Conservation (phyloP, 2,797 vertebrate genomes). For the Pseudomugil tenellus region DNA sequence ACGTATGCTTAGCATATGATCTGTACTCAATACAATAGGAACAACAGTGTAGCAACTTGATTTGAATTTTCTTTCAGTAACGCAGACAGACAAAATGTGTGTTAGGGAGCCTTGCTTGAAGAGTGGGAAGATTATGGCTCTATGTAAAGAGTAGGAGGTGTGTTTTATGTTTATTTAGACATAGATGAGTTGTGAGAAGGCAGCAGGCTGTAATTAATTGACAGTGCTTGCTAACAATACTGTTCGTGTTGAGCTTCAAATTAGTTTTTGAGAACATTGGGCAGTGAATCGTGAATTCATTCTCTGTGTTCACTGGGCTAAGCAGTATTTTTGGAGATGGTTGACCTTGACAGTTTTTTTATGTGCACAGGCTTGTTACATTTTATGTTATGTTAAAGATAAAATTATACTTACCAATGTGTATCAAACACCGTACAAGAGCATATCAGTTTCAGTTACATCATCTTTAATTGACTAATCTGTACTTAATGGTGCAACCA, state of each 20-base stretch:
- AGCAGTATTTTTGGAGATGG: conserved; percentile 32
- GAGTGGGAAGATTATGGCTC: conserved; percentile 39
- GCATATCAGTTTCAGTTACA: conserved; percentile 6
- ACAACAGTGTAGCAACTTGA: not conserved
- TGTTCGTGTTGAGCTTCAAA: conserved; percentile 49
- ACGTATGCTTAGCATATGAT: not conserved
- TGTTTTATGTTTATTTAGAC: conserved; percentile 63
- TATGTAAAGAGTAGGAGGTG: conserved; percentile 58
- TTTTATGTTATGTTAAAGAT: conserved; percentile 12
- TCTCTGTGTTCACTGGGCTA: conserved; percentile 24
- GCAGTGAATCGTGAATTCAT: conserved; percentile 29
- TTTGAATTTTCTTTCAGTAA: not conserved
- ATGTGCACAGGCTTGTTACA: conserved; percentile 25
- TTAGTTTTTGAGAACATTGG: conserved; percentile 45
- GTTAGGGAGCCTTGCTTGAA: not conserved
- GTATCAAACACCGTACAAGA: conserved; percentile 8
- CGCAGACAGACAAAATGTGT: conserved; percentile 4
- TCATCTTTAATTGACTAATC: conserved; percentile 15
- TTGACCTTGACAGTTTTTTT: conserved; percentile 14
- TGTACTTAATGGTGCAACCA: conserved; percentile 9
- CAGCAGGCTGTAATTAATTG: conserved; percentile 59
- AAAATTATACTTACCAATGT: conserved; percentile 14
- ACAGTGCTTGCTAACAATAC: conserved; percentile 54
- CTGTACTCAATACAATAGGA: not conserved
- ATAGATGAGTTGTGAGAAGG: conserved; percentile 56